Evolutionary conservation across 2,113 vertebrate genomes (phyloP), one percentile per base, ranked within the genome.

Genomic region (Prunella himalayana): DNA sequence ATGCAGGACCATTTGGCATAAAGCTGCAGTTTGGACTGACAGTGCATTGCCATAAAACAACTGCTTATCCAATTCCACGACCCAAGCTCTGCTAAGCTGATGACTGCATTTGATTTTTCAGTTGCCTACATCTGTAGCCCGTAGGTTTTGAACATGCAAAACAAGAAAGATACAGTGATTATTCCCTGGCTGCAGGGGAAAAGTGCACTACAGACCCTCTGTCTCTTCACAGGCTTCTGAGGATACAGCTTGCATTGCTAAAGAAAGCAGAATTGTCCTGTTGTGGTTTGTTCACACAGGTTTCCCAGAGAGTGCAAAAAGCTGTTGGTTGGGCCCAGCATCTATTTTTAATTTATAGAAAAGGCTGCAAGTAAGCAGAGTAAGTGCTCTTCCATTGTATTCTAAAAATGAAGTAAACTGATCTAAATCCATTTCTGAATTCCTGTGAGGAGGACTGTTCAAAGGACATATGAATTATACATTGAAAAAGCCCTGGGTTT

Each of bases 401-500:
- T 88, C 86, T 78, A 92, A 92, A 96, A 95, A 84, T 86, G 82
- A 93, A 95, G 90, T 69, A 95, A 90, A 72, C 69, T 68, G 53
- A 88, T 94, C 88, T 90, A 90, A 97, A 94, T 82, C 90, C 93
- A 94, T 88, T 88, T 96, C 88, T 90, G 45, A 86, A 90, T 77
- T 96, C 88, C 94, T 93, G 53, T 49, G 72, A 93, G 88, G 75
- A 88, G 68, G 28, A 76, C 82, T 88, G 59, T 90, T 95, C 84
- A 94, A 89, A 90, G 86, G 76, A 91, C 53, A 22, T 75, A 96
- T 93, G 65, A 97, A 96, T 96, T 96, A 96, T 94, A 93, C 77
- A 95, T 86, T 82, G 82, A 95, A 93, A 92, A 94, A 86, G 61
- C 90, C 68, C 61, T 53, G 37, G 22, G 64, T 91, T 91, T 88